phyloP scores from a whole-genome alignment of 2,797 vertebrate genomes.

The Ficedula albicollis region DNA sequence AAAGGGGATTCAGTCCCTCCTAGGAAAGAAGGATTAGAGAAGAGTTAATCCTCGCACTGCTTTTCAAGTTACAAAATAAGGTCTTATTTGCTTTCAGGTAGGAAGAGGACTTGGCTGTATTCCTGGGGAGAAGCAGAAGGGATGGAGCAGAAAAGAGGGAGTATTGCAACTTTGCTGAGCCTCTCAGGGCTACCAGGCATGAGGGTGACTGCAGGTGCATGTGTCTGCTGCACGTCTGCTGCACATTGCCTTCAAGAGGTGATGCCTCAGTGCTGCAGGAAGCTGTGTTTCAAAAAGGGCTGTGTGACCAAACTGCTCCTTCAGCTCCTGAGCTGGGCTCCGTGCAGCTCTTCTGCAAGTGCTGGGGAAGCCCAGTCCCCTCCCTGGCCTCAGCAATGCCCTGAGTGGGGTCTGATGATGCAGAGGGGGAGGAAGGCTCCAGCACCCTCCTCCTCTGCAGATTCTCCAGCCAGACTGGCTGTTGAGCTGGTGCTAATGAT shows the following conservation, averaged over 20 bases:
- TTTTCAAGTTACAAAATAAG: neutral
- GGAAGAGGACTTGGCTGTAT: neutral
- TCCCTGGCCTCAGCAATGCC: neutral
- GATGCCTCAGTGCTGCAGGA: neutral
- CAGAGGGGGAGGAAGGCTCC: neutral
- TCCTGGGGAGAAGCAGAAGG: neutral
- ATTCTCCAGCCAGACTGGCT: neutral
- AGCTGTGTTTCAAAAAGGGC: neutral
- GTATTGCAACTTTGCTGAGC: neutral
- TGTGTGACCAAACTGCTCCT: neutral
- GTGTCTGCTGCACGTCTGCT: neutral
- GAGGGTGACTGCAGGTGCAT: fast-evolving
- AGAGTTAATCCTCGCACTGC: neutral
- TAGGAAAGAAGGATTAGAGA: neutral
- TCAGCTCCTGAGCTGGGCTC: neutral
- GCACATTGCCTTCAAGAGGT: fast-evolving
- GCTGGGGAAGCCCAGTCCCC: neutral
- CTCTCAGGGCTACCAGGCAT: neutral
- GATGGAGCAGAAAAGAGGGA: neutral
- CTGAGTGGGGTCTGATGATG: neutral
- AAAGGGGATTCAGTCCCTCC: neutral
- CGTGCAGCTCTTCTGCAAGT: neutral
- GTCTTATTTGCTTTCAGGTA: neutral
- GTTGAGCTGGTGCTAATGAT: fast-evolving
- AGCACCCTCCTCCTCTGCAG: neutral